Evolutionary conservation across 2,113 vertebrate species (phyloP).

Genomic region (Rhagologus leucostigma): DNA sequence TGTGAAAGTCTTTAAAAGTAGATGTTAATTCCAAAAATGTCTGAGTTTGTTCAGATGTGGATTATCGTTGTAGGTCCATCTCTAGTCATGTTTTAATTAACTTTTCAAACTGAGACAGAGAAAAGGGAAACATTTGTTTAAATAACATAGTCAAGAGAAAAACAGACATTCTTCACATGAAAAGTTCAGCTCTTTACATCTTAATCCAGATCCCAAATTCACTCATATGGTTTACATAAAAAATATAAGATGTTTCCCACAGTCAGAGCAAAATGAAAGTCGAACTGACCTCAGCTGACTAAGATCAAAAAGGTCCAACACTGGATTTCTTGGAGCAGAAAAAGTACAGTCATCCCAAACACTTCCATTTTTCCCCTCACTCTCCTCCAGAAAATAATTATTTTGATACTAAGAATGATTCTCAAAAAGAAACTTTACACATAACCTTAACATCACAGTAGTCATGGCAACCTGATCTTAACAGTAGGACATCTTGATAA

Average conservation of each 20-base stretch:
- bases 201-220: not conserved
- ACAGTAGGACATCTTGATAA: not conserved
- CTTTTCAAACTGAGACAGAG: not conserved
- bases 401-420: slow-evolving; percentile 16
- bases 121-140: not conserved
- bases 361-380: not conserved
- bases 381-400: not conserved
- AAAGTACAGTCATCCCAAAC: not conserved
- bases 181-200: not conserved
- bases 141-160: not conserved
- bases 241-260: not conserved
- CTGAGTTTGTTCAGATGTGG: not conserved
- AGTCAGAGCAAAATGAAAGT: not conserved
- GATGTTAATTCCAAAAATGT: not conserved
- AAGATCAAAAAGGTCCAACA: not conserved
- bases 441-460: slow-evolving; percentile 6
- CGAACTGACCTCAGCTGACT: not conserved
- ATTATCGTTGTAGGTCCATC: not conserved
- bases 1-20: not conserved
- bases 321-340: not conserved
- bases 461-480: slow-evolving; percentile 37
- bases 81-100: not conserved
- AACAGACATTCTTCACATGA: not conserved
- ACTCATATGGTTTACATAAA: not conserved
- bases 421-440: not conserved